Conservation (phyloP, 2,797 vertebrate genomes). For the Lepus townsendii region DNA sequence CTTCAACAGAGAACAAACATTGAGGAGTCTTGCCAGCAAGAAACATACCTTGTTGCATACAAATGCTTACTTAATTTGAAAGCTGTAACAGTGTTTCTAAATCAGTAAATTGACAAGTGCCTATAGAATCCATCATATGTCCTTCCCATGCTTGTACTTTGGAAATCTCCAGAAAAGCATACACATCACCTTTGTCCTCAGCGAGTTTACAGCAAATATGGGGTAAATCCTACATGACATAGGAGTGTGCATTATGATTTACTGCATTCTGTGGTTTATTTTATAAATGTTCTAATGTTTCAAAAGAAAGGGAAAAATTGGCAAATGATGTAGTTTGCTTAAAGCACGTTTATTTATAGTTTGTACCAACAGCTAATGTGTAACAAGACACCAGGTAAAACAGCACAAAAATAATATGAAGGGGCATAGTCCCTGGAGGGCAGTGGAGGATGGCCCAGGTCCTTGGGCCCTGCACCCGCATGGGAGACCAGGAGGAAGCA, state of each 20-base stretch:
- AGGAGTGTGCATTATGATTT: fast-evolving
- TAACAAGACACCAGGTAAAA: not conserved
- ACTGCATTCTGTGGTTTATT: not conserved
- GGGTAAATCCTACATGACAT: not conserved
- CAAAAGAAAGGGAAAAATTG: not conserved
- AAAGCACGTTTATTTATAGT: not conserved
- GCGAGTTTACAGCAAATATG: not conserved
- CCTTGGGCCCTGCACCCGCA: too few species aligned
- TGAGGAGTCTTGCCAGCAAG: not conserved
- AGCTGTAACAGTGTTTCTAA: not conserved
- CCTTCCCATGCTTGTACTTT: not conserved
- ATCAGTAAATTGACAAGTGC: not conserved
- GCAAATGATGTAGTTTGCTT: not conserved
- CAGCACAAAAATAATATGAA: too few species aligned
- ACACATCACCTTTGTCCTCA: not conserved
- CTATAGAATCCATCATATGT: not conserved
- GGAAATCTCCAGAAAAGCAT: not conserved
- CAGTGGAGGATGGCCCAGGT: too few species aligned
- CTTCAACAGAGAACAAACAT: not conserved
- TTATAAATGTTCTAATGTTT: not conserved
- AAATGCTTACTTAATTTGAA: not conserved
- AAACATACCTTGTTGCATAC: not conserved
- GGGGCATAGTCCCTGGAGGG: too few species aligned
- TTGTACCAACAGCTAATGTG: not conserved
- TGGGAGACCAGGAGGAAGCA: too few species aligned